phyloP scores from a whole-genome alignment of 35 echinoderm and acorn worm genomes.

The Holothuria glaberrima region DNA sequence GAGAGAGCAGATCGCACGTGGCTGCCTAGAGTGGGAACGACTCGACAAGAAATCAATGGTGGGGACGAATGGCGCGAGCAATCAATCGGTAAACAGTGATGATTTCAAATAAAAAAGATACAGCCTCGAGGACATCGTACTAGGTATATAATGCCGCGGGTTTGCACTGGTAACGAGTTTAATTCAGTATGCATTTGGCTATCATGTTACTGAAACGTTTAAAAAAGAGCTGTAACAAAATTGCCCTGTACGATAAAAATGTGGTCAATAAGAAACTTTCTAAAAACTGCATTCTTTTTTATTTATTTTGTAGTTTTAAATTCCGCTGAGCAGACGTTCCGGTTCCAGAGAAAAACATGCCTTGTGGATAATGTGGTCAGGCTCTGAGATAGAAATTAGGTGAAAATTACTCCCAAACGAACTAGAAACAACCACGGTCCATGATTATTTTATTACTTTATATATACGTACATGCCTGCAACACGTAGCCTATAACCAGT shows the following conservation, averaged over 20 bases:
- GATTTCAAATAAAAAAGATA: conserved; percentile 28
- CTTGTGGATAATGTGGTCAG: conserved; percentile 5
- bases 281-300: conserved; percentile 36
- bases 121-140: conserved; percentile 30
- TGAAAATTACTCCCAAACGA: background rate
- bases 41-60: conserved; percentile 33
- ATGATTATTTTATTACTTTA: conserved; percentile 17
- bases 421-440: background rate
- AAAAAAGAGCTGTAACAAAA: conserved; percentile 16
- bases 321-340: background rate
- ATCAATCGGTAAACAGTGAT: conserved; percentile 46
- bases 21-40: conserved; percentile 9
- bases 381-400: background rate
- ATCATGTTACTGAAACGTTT: conserved; percentile 38
- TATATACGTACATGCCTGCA: conserved; percentile 7
- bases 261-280: too few relatives aligned
- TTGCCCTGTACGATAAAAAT: background rate
- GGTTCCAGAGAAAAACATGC: conserved; percentile 10
- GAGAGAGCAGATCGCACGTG: conserved; percentile 6
- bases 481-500: background rate
- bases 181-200: conserved; percentile 45
- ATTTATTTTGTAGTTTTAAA: conserved; percentile 37
- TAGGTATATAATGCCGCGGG: conserved; percentile 22
- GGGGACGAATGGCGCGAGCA: background rate
- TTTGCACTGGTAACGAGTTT: conserved; percentile 45